Base-by-base conservation (phyloP, 2,888 invertebrate genomes). In the Beris morrisii region DNA sequence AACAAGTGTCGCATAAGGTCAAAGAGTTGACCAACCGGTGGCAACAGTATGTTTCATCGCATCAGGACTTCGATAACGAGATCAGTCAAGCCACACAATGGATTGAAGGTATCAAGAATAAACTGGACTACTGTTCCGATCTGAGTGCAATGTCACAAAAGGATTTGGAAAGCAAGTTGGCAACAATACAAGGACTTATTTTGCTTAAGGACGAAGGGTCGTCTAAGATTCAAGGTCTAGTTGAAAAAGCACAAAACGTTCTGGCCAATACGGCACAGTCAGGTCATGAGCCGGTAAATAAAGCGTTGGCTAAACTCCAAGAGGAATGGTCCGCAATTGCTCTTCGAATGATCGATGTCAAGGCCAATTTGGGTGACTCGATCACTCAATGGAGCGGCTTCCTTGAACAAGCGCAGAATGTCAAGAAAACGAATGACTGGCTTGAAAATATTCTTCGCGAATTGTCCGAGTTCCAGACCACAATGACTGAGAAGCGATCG, bases 141-240 rank as follows among this genome's bases (percentile, higher is more conserved):
- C 82, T 91, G 59, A 90, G 88, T 67, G 87, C 91, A 0, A 88
- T 90, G 63, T 90, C 91, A 44, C 92, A 93, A 76, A 90, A 91
- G 75, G 94, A 95, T 74, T 80, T 95, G 38, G 93, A 95, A 79
- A 88, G 86, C 30, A 95, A 95, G 80, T 82, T 94, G 73, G 89
- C 91, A 67, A 87, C 88, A 12, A 90, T 91, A 71, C 90, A 96
- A 83, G 95, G 95, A 77, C 82, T 97, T 55, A 82, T 94, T 55
- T 81, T 95, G n/a, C 88, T 90, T 69, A 97, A 96, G 80, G 97
- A 97, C 73, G 94, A 94, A 82, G 96, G 96, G 4, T 94, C 93
- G 73, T 86, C 88, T 0, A 91, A 91, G 79, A 90, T 95, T 38
- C 94, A 97, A 76, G 87, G 88, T 58, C 86, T 93, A 50, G 90